phyloP scores from a whole-genome alignment of 53 echinoderm and acorn worm genomes.

The Patiria pectinifera region DNA sequence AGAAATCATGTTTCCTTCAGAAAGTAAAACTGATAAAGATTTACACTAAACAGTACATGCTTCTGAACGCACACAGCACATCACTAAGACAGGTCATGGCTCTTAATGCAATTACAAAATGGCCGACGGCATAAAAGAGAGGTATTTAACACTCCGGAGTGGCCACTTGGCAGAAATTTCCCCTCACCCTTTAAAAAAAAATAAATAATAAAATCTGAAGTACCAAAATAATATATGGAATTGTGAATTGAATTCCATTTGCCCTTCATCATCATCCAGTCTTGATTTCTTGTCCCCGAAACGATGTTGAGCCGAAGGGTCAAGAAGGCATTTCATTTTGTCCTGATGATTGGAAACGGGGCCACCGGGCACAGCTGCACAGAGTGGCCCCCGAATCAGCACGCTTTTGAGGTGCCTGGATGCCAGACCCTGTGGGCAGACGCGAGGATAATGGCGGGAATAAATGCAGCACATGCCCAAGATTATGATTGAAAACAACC shows the following conservation, averaged over 20 bases:
- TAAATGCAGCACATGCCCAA: no score
- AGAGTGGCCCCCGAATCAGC: slow-evolving; percentile 16
- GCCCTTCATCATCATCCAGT: not conserved
- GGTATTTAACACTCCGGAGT: not conserved
- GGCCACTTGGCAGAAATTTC: not conserved
- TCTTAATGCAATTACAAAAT: no score
- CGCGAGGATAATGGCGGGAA: not conserved
- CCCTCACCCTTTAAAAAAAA: not conserved
- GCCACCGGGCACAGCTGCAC: not conserved
- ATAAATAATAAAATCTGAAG: not conserved
- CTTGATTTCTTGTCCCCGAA: not conserved
- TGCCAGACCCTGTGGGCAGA: not conserved
- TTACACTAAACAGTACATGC: no score
- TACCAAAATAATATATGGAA: not conserved
- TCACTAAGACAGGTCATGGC: no score
- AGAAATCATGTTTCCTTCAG: no score
- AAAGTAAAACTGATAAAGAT: no score
- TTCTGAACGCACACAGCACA: no score
- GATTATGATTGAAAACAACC: no score
- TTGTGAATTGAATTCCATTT: slow-evolving; percentile 14
- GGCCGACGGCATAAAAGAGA: no score
- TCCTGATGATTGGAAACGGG: slow-evolving; percentile 9
- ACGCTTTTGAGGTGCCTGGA: slow-evolving; percentile 7
- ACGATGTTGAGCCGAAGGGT: not conserved
- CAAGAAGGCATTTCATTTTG: slow-evolving; percentile 33